These are phyloP conservation scores for Tetragnatha versicolor DNA, from an alignment of 1,140 invertebrate genomes.

Conservation along the genomic window DNA sequence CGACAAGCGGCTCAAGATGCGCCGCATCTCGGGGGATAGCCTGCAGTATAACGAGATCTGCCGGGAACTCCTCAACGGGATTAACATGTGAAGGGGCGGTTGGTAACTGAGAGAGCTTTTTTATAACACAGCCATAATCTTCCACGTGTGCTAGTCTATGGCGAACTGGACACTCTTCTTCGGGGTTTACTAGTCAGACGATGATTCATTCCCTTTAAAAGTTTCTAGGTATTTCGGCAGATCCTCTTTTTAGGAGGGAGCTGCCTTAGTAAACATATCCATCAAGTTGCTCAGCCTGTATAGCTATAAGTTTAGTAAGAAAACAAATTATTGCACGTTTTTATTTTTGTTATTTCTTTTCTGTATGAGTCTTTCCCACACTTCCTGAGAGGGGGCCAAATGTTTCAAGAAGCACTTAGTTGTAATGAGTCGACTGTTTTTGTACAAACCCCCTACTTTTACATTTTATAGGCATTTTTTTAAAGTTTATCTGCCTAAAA, in stretches of 20 bases:
- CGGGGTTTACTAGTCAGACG: conserved; percentile 37
- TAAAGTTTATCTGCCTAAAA: background rate
- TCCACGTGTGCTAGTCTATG: conserved; percentile 53
- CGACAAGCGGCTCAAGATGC: conserved; percentile 83
- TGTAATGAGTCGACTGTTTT: background rate
- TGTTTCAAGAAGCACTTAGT: no score
- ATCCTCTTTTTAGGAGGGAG: conserved; percentile 7
- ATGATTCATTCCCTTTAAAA: conserved; percentile 49
- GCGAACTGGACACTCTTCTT: background rate
- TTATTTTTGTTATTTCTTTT: conserved; percentile 1
- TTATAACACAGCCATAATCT: conserved; percentile 42
- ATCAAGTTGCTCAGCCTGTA: conserved; percentile 51
- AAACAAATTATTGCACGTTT: conserved; percentile 44
- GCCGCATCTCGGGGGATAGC: conserved; percentile 89
- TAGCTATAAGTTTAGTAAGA: conserved; percentile 27
- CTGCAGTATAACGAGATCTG: conserved; percentile 88
- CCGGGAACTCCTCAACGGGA: conserved; percentile 86
- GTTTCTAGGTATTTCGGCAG: conserved; percentile 14
- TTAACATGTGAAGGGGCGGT: conserved; percentile 63
- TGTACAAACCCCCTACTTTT: background rate
- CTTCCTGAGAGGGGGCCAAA: no score
- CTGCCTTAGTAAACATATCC: conserved; percentile 51
- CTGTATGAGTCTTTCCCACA: no score
- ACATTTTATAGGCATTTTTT: background rate
- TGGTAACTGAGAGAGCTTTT: conserved; percentile 16